phyloP scores from a whole-genome alignment of 2,797 vertebrate species.

The Typhlichthys eigenmanni region DNA sequence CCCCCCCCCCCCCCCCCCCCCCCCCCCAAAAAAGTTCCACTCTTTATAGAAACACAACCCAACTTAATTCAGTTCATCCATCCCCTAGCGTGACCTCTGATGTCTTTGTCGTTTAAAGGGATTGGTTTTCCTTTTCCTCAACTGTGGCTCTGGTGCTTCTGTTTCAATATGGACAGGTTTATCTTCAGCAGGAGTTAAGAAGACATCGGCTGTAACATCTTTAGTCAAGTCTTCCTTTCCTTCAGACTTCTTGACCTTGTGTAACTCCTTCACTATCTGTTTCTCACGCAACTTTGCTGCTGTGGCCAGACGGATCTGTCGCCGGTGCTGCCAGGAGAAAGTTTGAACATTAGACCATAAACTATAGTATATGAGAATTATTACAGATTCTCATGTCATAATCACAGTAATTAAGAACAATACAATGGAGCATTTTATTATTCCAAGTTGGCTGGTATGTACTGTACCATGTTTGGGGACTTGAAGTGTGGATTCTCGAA shows the following conservation, averaged over 20 bases:
- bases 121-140: conserved; percentile 81
- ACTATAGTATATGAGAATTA: neutral
- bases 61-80: conserved; percentile 18
- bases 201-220: conserved; percentile 89
- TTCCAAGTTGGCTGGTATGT: neutral
- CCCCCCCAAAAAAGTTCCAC: neutral
- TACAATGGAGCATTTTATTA: neutral
- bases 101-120: conserved; percentile 86
- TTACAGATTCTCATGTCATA: neutral
- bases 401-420: neutral
- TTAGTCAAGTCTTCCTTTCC: conserved; percentile 67
- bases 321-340: conserved; percentile 78
- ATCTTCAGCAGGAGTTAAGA: conserved; percentile 81
- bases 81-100: conserved; percentile 62
- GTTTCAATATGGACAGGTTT: conserved; percentile 81
- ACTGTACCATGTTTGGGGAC: conserved; percentile 91
- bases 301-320: conserved; percentile 79
- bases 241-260: conserved; percentile 80
- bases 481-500: conserved; percentile 90
- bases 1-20: too few species aligned
- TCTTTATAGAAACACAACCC: neutral
- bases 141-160: conserved; percentile 72
- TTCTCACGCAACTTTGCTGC: conserved; percentile 87
- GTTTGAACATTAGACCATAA: neutral
- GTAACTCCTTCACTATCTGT: conserved; percentile 89